These are phyloP conservation scores for Enteromius argenteus DNA, from an alignment of 2,797 vertebrate species.

Conservation along the genomic window DNA sequence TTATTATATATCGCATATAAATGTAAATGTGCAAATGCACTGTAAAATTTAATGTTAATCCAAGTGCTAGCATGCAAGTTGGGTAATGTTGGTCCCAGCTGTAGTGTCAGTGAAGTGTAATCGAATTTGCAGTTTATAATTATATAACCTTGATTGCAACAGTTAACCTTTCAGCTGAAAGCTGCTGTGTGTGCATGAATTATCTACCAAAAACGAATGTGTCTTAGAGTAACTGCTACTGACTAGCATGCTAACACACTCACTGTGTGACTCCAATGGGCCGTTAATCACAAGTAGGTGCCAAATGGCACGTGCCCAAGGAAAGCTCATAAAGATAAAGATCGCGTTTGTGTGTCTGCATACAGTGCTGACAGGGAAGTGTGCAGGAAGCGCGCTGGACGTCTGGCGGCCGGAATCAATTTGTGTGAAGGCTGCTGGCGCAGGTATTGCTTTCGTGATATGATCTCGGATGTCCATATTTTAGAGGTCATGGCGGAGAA, in stretches of 20 bases:
- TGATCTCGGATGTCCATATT: slow-evolving; percentile 69
- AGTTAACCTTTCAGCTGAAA: neutral
- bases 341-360: slow-evolving; percentile 78
- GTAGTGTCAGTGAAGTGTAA: neutral
- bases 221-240: slow-evolving; percentile 47
- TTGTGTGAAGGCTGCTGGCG: slow-evolving; percentile 72
- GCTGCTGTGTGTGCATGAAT: neutral
- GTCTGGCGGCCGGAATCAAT: slow-evolving; percentile 79
- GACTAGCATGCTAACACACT: slow-evolving; percentile 60
- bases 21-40: neutral
- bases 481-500: slow-evolving; percentile 70
- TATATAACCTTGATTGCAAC: neutral
- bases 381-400: slow-evolving; percentile 72
- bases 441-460: slow-evolving; percentile 74
- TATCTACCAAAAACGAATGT: neutral
- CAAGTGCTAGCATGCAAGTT: neutral
- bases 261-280: slow-evolving; percentile 62
- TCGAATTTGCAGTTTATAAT: neutral
- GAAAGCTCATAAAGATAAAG: slow-evolving; percentile 75
- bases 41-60: neutral
- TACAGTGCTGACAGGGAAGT: slow-evolving; percentile 70
- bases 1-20: neutral
- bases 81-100: neutral
- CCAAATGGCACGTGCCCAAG: slow-evolving; percentile 59
- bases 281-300: slow-evolving; percentile 66